These are phyloP conservation scores for Zootermopsis nevadensis DNA, from an alignment of 2,888 invertebrate genomes.

Conservation along the genomic window DNA sequence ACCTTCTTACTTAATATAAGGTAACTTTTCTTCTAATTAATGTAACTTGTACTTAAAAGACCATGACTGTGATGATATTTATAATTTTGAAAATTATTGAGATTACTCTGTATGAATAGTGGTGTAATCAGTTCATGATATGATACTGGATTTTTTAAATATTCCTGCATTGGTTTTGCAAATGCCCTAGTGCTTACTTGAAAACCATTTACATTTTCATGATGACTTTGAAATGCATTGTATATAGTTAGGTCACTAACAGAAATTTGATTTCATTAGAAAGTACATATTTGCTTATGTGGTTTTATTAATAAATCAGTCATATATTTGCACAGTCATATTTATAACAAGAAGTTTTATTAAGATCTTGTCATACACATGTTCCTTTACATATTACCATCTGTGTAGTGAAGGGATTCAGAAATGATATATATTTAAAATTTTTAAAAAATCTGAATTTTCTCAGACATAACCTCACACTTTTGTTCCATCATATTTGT, in stretches of 20 bases:
- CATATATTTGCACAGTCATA: not conserved
- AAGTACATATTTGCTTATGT: not conserved
- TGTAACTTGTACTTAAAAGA: not conserved
- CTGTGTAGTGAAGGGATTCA: no score
- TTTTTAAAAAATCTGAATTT: no score
- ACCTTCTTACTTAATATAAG: not conserved
- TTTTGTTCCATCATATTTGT: no score
- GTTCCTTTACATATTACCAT: no score
- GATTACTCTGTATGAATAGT: not conserved
- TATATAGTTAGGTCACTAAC: not conserved
- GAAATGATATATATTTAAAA: no score
- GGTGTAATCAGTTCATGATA: not conserved
- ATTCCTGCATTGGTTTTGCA: not conserved
- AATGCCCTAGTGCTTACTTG: not conserved
- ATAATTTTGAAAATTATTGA: not conserved
- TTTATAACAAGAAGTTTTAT: not conserved
- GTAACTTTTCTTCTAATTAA: no score
- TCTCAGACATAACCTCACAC: no score
- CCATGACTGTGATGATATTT: constrained; percentile 7
- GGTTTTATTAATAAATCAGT: not conserved
- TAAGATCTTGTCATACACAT: no score
- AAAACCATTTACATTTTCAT: not conserved
- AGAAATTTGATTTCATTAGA: not conserved
- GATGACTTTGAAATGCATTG: not conserved
- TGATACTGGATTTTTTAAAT: not conserved